Conservation (phyloP, 2,797 vertebrate species). For the Nyctalus aviator region DNA sequence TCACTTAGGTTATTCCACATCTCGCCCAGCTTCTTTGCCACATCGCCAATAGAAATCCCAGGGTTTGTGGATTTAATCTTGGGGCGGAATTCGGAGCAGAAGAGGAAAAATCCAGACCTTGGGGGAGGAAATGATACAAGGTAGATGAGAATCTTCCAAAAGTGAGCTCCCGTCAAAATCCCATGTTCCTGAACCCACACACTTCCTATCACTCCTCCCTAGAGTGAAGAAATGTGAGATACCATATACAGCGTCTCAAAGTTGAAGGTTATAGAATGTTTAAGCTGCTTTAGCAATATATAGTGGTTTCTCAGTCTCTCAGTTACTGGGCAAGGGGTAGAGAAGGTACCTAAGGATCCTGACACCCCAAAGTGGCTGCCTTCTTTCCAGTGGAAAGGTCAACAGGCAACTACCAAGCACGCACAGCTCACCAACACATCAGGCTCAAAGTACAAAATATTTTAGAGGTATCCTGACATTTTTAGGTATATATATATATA, state of each 20-base stretch:
- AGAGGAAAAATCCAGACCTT: conserved; percentile 94
- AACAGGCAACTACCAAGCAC: neutral
- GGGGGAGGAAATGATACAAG: neutral
- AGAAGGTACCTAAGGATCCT: neutral
- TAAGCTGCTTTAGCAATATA: neutral
- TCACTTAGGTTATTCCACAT: conserved; percentile 93
- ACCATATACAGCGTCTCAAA: neutral
- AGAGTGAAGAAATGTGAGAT: neutral
- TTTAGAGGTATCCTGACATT: neutral
- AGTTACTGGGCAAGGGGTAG: neutral
- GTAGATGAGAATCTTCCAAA: neutral
- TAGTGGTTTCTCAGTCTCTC: neutral
- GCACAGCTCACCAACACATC: neutral
- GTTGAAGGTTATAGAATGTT: neutral
- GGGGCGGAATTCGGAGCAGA: conserved; percentile 93
- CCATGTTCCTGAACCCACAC: neutral
- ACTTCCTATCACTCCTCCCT: neutral
- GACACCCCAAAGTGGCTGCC: neutral
- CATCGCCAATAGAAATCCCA: conserved; percentile 92
- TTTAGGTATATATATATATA: neutral
- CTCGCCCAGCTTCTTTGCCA: conserved; percentile 93
- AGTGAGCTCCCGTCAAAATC: neutral
- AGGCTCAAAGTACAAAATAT: neutral
- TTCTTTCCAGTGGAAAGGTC: neutral
- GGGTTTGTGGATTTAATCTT: conserved; percentile 93